Evolutionary conservation across 2,888 invertebrate species (phyloP).

Genomic region (Leptinotarsa juncta): DNA sequence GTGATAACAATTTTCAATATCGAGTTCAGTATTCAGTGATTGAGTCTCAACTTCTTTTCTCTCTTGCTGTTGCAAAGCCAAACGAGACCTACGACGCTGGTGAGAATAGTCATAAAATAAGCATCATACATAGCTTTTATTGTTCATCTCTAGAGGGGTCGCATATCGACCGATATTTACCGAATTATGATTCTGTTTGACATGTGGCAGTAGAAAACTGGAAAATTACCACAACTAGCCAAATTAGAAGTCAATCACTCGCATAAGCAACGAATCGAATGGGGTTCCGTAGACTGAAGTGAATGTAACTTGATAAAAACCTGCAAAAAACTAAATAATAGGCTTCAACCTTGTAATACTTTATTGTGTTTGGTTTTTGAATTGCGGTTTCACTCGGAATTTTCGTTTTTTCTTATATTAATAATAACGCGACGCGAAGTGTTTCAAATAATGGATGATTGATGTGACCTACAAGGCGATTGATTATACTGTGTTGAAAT

Average conservation of each 20-base stretch:
- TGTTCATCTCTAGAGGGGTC: conserved; percentile 9
- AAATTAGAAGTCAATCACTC: conserved; percentile 40
- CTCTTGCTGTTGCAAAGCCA: no score
- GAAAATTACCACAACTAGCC: conserved; percentile 51
- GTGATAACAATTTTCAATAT: no score
- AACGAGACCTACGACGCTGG: conserved; percentile 30
- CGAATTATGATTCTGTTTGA: conserved; percentile 53
- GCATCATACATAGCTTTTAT: conserved; percentile 22
- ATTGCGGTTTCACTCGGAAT: conserved; percentile 12
- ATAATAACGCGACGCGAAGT: not conserved
- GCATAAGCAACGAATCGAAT: conserved; percentile 29
- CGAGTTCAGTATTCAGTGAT: no score
- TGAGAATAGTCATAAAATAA: conserved; percentile 28
- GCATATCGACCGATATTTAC: conserved; percentile 43
- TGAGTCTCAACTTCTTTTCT: no score
- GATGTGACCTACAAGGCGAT: not conserved
- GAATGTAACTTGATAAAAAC: conserved; percentile 12
- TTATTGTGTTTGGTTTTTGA: conserved; percentile 5
- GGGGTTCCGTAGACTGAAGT: conserved; percentile 23
- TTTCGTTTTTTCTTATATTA: conserved; percentile 2
- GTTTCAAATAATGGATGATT: conserved; percentile 11
- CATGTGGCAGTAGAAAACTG: conserved; percentile 54
- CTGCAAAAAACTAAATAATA: conserved; percentile 19
- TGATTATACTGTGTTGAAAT: not conserved
- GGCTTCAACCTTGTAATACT: conserved; percentile 18